A percentile compares a stretch with the other conserved stretches of the same genome.
Evolutionary conservation across 2,797 vertebrate species (phyloP).

Genomic region (Trichosurus vulpecula): DNA sequence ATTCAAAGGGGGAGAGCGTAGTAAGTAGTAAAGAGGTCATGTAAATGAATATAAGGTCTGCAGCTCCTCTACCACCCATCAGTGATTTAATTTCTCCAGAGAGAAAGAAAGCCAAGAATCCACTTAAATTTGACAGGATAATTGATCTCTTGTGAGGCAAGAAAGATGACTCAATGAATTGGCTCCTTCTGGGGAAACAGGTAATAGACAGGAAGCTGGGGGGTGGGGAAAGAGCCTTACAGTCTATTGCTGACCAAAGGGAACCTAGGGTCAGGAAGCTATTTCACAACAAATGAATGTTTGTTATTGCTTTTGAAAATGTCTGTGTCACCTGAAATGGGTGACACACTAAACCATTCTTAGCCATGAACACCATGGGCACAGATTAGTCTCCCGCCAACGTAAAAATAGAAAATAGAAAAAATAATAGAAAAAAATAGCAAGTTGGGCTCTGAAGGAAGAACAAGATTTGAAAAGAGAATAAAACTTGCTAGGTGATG

Average conservation of each 20-base stretch:
- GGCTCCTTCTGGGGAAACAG: not conserved
- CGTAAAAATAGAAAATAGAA: no score
- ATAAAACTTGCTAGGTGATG: not conserved
- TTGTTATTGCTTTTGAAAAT: not conserved
- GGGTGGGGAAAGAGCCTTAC: fast-evolving
- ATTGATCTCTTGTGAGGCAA: not conserved
- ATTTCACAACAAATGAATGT: not conserved
- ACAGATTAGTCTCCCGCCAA: not conserved
- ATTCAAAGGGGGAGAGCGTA: not conserved
- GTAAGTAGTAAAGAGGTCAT: not conserved
- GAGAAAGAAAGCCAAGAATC: not conserved
- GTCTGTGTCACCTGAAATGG: not conserved
- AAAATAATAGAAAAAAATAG: no score
- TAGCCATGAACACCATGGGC: not conserved
- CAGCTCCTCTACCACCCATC: not conserved
- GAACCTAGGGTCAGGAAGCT: not conserved
- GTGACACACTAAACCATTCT: not conserved
- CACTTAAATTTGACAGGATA: not conserved
- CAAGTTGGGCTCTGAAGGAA: not conserved
- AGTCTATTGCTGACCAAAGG: not conserved
- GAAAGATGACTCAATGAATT: not conserved
- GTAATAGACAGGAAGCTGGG: no score
- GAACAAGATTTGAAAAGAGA: not conserved
- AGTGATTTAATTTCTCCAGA: not conserved
- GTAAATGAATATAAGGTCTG: not conserved